Evolutionary conservation across 2,797 vertebrate genomes (phyloP).

Genomic region (Xerus rutilus): DNA sequence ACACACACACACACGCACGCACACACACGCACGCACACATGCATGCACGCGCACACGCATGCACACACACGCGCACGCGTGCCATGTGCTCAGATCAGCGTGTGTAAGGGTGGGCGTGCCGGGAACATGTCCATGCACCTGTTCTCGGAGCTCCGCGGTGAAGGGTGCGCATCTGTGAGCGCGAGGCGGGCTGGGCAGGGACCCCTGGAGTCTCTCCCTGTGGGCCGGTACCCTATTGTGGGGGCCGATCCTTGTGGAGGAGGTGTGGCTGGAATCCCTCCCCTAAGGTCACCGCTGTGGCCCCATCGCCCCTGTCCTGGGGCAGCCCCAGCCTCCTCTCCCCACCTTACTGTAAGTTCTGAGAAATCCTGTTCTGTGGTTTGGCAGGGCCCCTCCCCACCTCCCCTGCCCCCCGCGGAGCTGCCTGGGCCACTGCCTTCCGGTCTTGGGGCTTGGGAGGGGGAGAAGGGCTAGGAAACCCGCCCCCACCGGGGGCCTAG

Average conservation of each 20-base stretch:
- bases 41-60: no score
- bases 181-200: not conserved
- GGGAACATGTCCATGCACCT: rapidly evolving
- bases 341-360: slow-evolving; percentile 59
- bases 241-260: not conserved
- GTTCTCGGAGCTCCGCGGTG: no score
- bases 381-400: not conserved
- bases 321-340: not conserved
- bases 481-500: not conserved
- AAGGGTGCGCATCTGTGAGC: not conserved
- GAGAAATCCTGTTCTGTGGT: slow-evolving; percentile 64
- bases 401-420: not conserved
- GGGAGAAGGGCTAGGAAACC: not conserved
- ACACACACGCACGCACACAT: no score
- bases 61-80: no score
- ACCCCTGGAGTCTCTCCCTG: not conserved
- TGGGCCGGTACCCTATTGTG: not conserved
- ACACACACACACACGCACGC: no score
- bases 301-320: not conserved
- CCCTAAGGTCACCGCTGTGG: not conserved
- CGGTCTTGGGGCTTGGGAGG: not conserved
- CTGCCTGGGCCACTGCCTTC: slow-evolving; percentile 52
- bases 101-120: not conserved
- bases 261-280: no score
- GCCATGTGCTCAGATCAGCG: not conserved